Conservation (phyloP, 2,797 vertebrate species). For the Lepus oiostolus region DNA sequence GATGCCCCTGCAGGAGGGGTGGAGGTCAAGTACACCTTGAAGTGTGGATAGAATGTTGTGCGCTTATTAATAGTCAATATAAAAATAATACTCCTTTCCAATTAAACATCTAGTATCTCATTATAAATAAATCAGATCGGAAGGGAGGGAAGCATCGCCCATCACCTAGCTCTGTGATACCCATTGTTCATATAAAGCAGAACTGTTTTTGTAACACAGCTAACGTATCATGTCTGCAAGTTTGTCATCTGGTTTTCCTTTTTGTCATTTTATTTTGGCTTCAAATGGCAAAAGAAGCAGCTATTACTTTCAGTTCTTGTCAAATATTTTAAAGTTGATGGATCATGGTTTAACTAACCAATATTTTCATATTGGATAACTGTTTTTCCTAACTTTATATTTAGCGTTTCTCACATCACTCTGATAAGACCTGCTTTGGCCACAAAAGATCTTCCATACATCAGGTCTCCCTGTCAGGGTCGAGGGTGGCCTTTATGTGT, state of each 20-base stretch:
- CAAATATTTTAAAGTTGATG: background rate
- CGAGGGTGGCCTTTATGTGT: fast-evolving
- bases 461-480: background rate
- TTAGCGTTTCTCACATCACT: background rate
- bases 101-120: background rate
- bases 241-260: background rate
- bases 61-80: background rate
- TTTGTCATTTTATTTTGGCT: background rate
- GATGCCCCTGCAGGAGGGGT: fast-evolving
- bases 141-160: background rate
- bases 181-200: background rate
- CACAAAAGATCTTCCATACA: background rate
- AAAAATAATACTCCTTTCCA: background rate
- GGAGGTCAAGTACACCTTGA: background rate
- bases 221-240: background rate
- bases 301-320: background rate
- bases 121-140: background rate
- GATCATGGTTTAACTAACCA: background rate
- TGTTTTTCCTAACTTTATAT: background rate
- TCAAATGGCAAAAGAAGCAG: background rate
- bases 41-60: background rate
- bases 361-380: background rate
- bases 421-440: background rate
- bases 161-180: too few relatives aligned
- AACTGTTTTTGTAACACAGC: background rate